A percentile compares a stretch with the other conserved stretches of the same genome.
phyloP scores from a whole-genome alignment of 2,113 vertebrate genomes.

The Paracanthobrama guichenoti region DNA sequence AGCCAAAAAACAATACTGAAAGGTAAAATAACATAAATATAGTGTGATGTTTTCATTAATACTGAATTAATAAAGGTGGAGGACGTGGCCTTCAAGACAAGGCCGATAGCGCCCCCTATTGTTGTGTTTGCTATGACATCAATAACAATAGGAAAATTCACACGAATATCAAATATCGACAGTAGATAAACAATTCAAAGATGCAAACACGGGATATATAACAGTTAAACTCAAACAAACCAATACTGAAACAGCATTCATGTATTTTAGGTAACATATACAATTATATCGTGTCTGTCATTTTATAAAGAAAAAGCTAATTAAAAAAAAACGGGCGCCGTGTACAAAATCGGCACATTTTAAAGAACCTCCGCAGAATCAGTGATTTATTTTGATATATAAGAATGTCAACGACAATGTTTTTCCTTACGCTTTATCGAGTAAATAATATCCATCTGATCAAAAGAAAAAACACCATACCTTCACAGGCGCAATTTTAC shows the following conservation, averaged over 20 bases:
- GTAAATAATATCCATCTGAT: not conserved
- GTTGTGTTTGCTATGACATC: not conserved
- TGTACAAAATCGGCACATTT: not conserved
- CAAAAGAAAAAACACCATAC: not conserved
- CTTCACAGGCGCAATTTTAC: not conserved
- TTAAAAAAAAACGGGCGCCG: not conserved
- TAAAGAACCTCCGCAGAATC: not conserved
- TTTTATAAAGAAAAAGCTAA: not conserved
- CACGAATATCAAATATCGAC: slow-evolving; percentile 19
- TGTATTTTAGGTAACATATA: not conserved
- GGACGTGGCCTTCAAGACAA: slow-evolving; percentile 14
- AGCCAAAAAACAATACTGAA: not conserved
- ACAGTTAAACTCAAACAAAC: not conserved
- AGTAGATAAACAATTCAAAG: not conserved
- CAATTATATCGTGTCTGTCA: not conserved
- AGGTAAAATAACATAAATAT: not conserved
- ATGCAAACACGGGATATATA: not conserved
- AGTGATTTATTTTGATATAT: not conserved
- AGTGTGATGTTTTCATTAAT: not conserved
- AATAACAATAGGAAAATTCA: slow-evolving; percentile 37
- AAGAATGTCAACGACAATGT: not conserved
- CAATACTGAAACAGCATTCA: not conserved
- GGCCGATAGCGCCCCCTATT: slow-evolving; percentile 38
- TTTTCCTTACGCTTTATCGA: not conserved
- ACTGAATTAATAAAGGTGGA: slow-evolving; percentile 6